These are phyloP conservation scores for Coregonus ussuriensis DNA, from an alignment of 2,797 vertebrate genomes.

Conservation along the genomic window DNA sequence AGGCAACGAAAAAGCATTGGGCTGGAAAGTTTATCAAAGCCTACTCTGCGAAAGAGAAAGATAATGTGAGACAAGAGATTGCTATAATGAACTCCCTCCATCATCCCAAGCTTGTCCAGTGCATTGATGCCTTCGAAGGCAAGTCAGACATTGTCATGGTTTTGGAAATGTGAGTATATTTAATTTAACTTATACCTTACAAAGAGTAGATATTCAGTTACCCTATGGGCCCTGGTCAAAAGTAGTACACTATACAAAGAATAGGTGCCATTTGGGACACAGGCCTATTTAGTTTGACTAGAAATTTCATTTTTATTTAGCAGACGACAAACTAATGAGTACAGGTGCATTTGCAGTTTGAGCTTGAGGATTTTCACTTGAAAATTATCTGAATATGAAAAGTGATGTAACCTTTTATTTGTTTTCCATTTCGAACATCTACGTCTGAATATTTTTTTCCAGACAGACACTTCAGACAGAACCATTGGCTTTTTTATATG, in stretches of 20 bases:
- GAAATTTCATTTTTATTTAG: too few relatives aligned
- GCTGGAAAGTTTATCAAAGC: constrained; percentile 98
- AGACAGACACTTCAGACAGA: constrained; percentile 7
- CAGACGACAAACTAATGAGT: too few relatives aligned
- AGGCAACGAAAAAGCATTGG: constrained; percentile 92
- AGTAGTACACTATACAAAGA: too few relatives aligned
- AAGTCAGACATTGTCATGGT: constrained; percentile 98
- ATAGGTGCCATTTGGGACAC: too few relatives aligned
- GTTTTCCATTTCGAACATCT: not conserved
- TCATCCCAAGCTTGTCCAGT: constrained; percentile 95
- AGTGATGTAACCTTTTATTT: not conserved
- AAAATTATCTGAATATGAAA: too few relatives aligned
- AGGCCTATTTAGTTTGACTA: too few relatives aligned
- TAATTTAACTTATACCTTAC: not conserved
- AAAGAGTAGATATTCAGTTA: not conserved
- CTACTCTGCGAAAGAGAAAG: constrained; percentile 93
- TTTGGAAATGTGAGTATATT: constrained; percentile 89
- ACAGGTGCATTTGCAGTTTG: too few relatives aligned
- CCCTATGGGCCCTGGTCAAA: too few relatives aligned
- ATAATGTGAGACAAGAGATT: constrained; percentile 92
- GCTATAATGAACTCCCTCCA: constrained; percentile 96
- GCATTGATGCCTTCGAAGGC: constrained; percentile 93
- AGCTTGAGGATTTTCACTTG: too few relatives aligned
- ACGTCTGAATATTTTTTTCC: not conserved
- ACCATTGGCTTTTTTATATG: not conserved